phyloP scores from a whole-genome alignment of 2,888 invertebrate genomes.

The Augochlorella aurata region DNA sequence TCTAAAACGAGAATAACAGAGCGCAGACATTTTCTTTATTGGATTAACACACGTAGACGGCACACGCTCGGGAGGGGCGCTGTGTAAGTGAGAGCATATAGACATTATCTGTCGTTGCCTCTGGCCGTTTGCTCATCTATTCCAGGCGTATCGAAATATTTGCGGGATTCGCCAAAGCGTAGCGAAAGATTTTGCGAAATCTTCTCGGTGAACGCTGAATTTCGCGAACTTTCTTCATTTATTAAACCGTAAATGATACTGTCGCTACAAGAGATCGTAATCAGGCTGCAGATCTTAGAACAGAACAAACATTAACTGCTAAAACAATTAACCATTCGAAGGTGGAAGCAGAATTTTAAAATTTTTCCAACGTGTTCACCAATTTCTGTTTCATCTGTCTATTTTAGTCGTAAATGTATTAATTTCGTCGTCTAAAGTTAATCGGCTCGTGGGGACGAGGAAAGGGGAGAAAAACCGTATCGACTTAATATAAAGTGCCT shows the following conservation, averaged over 20 bases:
- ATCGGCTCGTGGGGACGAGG: background rate
- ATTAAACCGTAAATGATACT: background rate
- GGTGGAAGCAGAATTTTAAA: no score
- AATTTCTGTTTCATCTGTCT: background rate
- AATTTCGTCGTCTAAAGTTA: background rate
- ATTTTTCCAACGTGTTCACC: no score
- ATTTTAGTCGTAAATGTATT: background rate
- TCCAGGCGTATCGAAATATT: constrained; percentile 59
- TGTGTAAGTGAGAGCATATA: constrained; percentile 55
- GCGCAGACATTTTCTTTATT: constrained; percentile 22
- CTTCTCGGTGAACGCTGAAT: background rate
- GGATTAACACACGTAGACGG: constrained; percentile 18
- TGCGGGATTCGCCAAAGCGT: constrained; percentile 32
- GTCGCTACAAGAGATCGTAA: no score
- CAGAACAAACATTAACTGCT: no score
- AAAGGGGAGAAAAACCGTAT: constrained; percentile 22
- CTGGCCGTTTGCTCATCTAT: constrained; percentile 59
- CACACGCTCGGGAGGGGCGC: constrained; percentile 1
- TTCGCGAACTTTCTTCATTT: background rate
- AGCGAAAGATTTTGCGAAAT: constrained; percentile 18
- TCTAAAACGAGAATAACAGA: background rate
- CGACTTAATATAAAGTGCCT: constrained; percentile 74
- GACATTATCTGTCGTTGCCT: constrained; percentile 60
- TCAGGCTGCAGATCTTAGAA: no score
- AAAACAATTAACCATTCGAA: no score